Conservation (phyloP, 2,113 vertebrate genomes). For the Esox niger region DNA sequence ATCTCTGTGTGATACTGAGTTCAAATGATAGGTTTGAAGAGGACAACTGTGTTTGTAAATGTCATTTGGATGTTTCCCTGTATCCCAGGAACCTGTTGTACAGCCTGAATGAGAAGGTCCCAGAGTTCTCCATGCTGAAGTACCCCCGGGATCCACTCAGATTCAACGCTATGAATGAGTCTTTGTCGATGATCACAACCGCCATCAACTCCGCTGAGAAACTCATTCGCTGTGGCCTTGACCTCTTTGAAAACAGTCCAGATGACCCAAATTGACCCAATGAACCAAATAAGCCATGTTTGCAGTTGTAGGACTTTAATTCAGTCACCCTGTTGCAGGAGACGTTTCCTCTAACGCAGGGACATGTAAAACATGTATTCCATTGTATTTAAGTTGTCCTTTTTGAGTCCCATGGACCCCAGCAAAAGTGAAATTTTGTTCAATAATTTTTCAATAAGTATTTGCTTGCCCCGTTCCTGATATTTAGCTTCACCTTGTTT, state of each 20-base stretch:
- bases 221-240: constrained; percentile 82
- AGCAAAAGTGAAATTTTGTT: no score
- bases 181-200: constrained; percentile 78
- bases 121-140: constrained; percentile 80
- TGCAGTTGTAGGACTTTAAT: no score
- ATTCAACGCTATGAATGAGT: constrained; percentile 63
- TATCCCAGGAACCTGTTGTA: constrained; percentile 87
- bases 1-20: neutral
- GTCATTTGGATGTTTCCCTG: neutral
- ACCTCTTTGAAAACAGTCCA: constrained; percentile 83
- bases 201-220: constrained; percentile 84
- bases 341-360: no score
- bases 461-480: no score
- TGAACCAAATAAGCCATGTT: neutral
- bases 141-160: constrained; percentile 24
- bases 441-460: no score
- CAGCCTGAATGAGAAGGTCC: constrained; percentile 75
- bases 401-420: no score
- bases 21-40: neutral
- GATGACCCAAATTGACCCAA: constrained; percentile 68
- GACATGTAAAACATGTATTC: no score
- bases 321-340: no score
- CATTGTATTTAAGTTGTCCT: no score
- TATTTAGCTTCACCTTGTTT: no score
- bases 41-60: neutral